These are phyloP conservation scores for Phacellophora camtschatica DNA, from an alignment of 30 jellyfish, hydroid and myxozoan species.

Conservation along the genomic window DNA sequence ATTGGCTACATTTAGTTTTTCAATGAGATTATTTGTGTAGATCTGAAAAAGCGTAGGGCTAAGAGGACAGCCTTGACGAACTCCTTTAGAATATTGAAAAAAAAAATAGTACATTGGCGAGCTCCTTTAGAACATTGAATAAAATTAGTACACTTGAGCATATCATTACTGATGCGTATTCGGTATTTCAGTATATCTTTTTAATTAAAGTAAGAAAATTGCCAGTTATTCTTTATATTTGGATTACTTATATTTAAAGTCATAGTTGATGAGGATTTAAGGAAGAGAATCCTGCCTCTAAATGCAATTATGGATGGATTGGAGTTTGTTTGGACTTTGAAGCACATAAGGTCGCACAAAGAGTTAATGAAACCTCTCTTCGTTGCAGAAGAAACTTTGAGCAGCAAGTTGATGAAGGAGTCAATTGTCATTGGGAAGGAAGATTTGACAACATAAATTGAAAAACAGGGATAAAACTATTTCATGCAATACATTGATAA, in stretches of 20 bases:
- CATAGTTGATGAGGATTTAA: conserved; percentile 1
- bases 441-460: not conserved
- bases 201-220: too few relatives aligned
- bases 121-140: too few relatives aligned
- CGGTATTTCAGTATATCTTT: too few relatives aligned
- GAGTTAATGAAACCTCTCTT: not conserved
- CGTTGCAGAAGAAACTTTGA: not conserved
- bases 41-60: too few relatives aligned
- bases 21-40: too few relatives aligned
- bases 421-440: not conserved
- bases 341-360: not conserved
- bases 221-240: too few relatives aligned
- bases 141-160: too few relatives aligned
- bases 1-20: too few relatives aligned
- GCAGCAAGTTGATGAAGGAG: not conserved
- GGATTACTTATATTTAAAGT: not conserved
- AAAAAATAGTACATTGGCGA: too few relatives aligned
- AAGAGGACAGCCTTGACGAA: too few relatives aligned
- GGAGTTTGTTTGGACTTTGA: not conserved
- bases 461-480: not conserved
- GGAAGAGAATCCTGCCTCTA: not conserved
- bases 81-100: too few relatives aligned
- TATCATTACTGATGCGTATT: too few relatives aligned
- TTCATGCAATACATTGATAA: not conserved
- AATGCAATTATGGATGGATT: not conserved